Base-by-base conservation (phyloP, 35 echinoderm and acorn worm genomes). In the Heliocidaris tuberculata region DNA sequence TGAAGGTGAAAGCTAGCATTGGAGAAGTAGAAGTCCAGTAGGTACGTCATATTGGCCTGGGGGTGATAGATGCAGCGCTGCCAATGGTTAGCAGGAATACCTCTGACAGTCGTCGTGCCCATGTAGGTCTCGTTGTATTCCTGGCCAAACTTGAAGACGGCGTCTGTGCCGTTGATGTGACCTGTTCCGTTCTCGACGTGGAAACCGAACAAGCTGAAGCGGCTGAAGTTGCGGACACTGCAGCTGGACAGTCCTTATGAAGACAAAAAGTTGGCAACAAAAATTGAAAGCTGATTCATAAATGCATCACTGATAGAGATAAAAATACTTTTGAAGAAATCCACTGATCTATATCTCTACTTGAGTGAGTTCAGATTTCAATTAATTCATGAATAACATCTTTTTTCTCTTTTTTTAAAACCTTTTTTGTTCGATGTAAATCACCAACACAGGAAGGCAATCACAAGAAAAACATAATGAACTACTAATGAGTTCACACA, bases 101-200 rank as follows among this genome's bases (percentile, higher is more conserved):
- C 97, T 30, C 97, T 32, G 0, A 97, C 90, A 60, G 47, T 30
- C 86, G 89, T 90, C 52, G 31, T 30, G 27, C 95, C 97, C 6
- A 97, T n/a, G 90, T 97, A 97, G 27, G 94, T 97, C 90, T 97
- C 97, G 30, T 97, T 97, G 93, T 61, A 97, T 42, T 94, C 47
- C 48, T 94, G 15, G 16, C 97, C 97, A 89, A 97, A 97, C 17
- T 42, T 29, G 70, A 97, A 93, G 27, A 97, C 52, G 1, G 96
- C 94, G 17, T 93, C 89, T 1, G 85, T 93, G 95, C 94, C 96
- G 48, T 85, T 90, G 48, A 97, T 97, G 15, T 95, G 88, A 31
- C 48, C 50, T 4, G 47, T 61, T 16, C 94, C 90, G 21, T 96
- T 94, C 19, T 96, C 89, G 42, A 95, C 10, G 47, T 95, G 93